Base-by-base conservation (phyloP, 2,113 vertebrate species). In the Thalassarche chlororhynchos region DNA sequence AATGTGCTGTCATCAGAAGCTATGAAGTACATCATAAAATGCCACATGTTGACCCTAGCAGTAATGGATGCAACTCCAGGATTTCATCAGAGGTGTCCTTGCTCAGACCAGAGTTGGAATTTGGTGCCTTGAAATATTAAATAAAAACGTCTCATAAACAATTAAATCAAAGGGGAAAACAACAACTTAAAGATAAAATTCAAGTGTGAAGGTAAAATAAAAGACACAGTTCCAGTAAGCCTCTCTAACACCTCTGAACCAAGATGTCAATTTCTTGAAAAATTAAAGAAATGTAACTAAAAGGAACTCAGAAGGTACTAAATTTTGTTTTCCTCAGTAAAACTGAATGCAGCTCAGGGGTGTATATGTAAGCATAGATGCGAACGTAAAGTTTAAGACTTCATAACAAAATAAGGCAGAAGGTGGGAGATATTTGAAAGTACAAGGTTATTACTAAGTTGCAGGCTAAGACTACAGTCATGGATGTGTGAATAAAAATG, bases 21-120 rank as follows among this genome's bases (percentile, higher is more conserved):
- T 26, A 47, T 68, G 79, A 94, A 84, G 38, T 81, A n/a, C 69
- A 86, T 86, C 60, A 77, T 95, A 96, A 96, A 96, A 94, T 68
- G 64, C 81, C 91, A 91, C 64, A 89, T 87, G 81, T 70, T 95
- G n/a, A 85, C 32, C 32, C 32, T 68, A 38, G 32, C 31, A 70
- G 17, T 62, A 81, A 89, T 9, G 36, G n/a, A 62, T 55, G 32
- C 36, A 95, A 17, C 13, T 71, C 21, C n/a, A 84, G 51, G 51
- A 66, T 65, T 89, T 87, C 38, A 71, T 42, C 19, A 92, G 64
- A n/a, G 12, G 10, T 75, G 81, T 82, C 80, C 80, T 89, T 89
- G 23, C 14, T 64, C 49, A 90, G 42, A 82, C 5, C n/a, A 70
- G 12, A 69, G 18, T 1, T 55, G 44, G 31, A 87, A 62, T 74